Percentiles rank a stretch among this genome's conserved stretches.
phyloP scores from a whole-genome alignment of 2,797 vertebrate genomes.

The Peromyscus aztecus region DNA sequence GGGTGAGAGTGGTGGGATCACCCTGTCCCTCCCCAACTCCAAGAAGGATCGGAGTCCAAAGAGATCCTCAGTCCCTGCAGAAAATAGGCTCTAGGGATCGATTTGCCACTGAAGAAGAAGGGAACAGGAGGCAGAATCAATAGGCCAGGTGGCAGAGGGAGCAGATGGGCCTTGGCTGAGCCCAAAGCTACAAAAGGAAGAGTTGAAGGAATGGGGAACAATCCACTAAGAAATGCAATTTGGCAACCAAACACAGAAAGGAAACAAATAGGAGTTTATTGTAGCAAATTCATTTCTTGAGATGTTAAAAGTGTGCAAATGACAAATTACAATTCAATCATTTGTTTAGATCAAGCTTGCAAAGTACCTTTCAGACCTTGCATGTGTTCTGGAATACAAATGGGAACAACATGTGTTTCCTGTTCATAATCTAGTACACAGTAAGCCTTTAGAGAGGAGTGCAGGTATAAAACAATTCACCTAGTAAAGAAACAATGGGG shows the following conservation, averaged over 20 bases:
- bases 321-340: background rate
- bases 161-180: constrained; percentile 15
- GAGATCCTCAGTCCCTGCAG: constrained; percentile 3
- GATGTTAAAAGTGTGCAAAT: constrained; percentile 48
- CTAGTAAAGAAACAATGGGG: background rate
- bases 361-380: background rate
- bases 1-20: background rate
- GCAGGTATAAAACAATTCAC: background rate
- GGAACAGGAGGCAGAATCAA: constrained; percentile 59
- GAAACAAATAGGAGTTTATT: constrained; percentile 32
- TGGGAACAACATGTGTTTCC: background rate
- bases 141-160: constrained; percentile 39
- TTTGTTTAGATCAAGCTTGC: background rate
- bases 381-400: background rate
- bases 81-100: background rate
- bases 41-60: constrained; percentile 38
- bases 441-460: background rate
- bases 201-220: constrained; percentile 24
- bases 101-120: constrained; percentile 36
- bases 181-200: constrained; percentile 57
- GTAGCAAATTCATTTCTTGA: constrained; percentile 10
- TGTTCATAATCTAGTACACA: background rate
- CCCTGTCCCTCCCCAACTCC: background rate
- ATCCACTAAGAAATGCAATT: constrained; percentile 21
- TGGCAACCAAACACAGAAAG: background rate